Evolutionary conservation across 2,113 vertebrate genomes (phyloP), one percentile per base, ranked within the genome.

Genomic region (Tachysurus vachellii): DNA sequence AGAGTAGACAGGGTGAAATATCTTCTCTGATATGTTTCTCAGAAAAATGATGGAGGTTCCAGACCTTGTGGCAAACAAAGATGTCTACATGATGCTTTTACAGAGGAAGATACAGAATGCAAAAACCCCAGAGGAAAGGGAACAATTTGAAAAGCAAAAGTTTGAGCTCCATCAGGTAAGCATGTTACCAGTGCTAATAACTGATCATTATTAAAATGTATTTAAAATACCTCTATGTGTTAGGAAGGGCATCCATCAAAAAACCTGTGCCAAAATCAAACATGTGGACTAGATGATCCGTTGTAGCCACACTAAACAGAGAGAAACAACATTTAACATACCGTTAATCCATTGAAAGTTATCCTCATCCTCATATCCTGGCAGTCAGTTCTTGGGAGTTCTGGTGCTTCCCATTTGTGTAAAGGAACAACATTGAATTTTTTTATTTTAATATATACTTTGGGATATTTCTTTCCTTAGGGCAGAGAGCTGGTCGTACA

Each of bases 401-500:
- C 7, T 71, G 36, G 8, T 71, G 8, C 31, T 71, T n/a, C 71
- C 17, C 21, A 12, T 75, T 47, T 42, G 16, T 44, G 36, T 44
- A 73, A 44, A 21, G 36, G 19, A 44, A 21, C 44, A 73, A 42
- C 17, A 26, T 80, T 42, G 26, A 44, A 11, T 31, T 26, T 26
- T 21, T 23, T 36, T 17, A 44, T n/a, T 5, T 4, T 53, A 31
- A 54, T 68, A 47, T 5, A 36, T 7, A 10, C 31, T 68, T 28
- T 2, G 14, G 36, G 23, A 9, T n/a, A 13, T 83, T 70, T 68
- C 16, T 68, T 59, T 56, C 26, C 2, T 26, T 42, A 86, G 85
- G 75, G 75, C 47, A 86, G 66, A 82, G 79, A 82, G 1, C 11
- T 73, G 42, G 79, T 86, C 36, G 73, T 44, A 47, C 16, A 71